phyloP scores from a whole-genome alignment of 2,888 invertebrate species.

The Caenorhabditis afra region DNA sequence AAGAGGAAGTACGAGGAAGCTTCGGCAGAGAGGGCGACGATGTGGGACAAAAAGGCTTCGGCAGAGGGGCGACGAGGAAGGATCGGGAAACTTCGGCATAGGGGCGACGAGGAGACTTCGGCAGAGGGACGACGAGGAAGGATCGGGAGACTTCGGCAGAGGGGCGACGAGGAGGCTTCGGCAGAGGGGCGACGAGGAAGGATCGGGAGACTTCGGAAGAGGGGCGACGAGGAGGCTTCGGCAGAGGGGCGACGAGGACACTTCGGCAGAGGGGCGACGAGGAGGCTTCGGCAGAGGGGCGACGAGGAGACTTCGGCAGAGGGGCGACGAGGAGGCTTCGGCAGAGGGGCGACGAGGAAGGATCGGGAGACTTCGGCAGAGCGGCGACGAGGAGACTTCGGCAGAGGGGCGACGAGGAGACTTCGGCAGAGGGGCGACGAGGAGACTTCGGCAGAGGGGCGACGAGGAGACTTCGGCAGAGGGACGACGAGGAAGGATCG shows the following conservation, averaged over 20 bases:
- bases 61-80: slow-evolving; percentile 1
- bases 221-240: neutral
- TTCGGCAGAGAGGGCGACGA: neutral
- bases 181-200: neutral
- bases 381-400: neutral
- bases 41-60: neutral
- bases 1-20: neutral
- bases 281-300: too few relatives aligned
- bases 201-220: neutral
- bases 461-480: too few relatives aligned
- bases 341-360: slow-evolving; percentile 5
- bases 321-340: slow-evolving; percentile 6
- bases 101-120: neutral
- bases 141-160: neutral
- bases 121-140: neutral
- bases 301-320: too few relatives aligned
- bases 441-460: too few relatives aligned
- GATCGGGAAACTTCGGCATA: neutral
- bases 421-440: neutral
- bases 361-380: neutral
- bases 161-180: neutral
- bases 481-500: too few relatives aligned
- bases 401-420: slow-evolving; percentile 18
- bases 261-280: neutral
- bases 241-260: neutral